phyloP scores from a whole-genome alignment of 2,113 vertebrate genomes.

The Caranx melampygus region DNA sequence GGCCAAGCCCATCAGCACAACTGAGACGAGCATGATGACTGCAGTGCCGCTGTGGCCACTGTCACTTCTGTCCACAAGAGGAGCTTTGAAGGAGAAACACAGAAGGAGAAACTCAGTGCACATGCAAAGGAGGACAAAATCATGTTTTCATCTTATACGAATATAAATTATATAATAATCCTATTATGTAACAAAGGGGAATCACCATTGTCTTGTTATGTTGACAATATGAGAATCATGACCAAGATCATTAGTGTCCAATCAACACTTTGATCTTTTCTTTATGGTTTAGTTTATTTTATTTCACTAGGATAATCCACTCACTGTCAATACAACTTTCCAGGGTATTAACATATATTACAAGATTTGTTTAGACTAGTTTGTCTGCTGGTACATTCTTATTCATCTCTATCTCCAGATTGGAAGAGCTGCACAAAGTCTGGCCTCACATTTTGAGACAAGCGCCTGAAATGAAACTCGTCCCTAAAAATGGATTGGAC shows the following conservation, averaged over 20 bases:
- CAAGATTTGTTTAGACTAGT: neutral
- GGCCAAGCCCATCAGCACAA: constrained; percentile 73
- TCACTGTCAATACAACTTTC: neutral
- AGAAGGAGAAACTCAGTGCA: constrained; percentile 24
- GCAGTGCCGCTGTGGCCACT: constrained; percentile 73
- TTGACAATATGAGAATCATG: neutral
- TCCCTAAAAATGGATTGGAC: constrained; percentile 1
- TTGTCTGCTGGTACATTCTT: neutral
- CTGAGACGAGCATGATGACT: constrained; percentile 80
- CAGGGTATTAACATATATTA: neutral
- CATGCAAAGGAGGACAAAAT: constrained; percentile 4
- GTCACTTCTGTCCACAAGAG: constrained; percentile 75
- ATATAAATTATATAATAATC: constrained; percentile 6
- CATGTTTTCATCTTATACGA: neutral
- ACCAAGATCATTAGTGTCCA: neutral
- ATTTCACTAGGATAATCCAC: constrained; percentile 14
- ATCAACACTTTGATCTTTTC: neutral
- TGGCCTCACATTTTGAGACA: neutral
- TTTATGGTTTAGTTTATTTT: neutral
- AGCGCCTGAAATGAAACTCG: constrained; percentile 1
- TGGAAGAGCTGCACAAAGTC: neutral
- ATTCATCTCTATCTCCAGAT: constrained; percentile 2
- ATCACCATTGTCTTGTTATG: neutral
- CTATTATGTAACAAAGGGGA: neutral
- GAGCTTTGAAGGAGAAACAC: constrained; percentile 63